Evolutionary conservation across 2,113 vertebrate species (phyloP).

Genomic region (Entelurus aequoreus): DNA sequence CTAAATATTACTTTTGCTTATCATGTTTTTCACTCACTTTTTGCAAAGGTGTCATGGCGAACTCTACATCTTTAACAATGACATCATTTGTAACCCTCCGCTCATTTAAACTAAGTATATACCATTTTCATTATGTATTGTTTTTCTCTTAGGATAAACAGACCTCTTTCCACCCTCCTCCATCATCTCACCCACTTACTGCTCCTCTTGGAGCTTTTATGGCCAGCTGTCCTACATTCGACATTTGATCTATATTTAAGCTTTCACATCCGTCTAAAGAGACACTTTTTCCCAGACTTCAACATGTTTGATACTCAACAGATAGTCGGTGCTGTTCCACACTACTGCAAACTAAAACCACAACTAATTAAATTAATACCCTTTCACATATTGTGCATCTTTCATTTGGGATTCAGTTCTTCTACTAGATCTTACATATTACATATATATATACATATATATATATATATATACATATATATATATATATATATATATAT

Average conservation of each 20-base stretch:
- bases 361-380: no score
- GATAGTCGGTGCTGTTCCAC: background rate
- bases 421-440: no score
- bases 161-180: constrained; percentile 38
- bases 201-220: constrained; percentile 46
- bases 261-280: constrained; percentile 11
- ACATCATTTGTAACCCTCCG: no score
- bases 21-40: no score
- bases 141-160: constrained; percentile 1
- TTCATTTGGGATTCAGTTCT: no score
- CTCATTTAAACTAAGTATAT: background rate
- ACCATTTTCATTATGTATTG: background rate
- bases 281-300: background rate
- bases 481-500: no score
- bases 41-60: no score
- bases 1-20: no score
- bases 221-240: constrained; percentile 66
- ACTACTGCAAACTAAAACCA: background rate
- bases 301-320: background rate
- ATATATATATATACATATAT: no score
- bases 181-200: constrained; percentile 34
- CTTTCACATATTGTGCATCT: no score
- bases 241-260: constrained; percentile 66
- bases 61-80: no score
- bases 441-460: no score